Percentiles rank a stretch among this genome's conserved stretches.
phyloP scores from a whole-genome alignment of 2,888 invertebrate genomes.

The Temnothorax ravouxi region DNA sequence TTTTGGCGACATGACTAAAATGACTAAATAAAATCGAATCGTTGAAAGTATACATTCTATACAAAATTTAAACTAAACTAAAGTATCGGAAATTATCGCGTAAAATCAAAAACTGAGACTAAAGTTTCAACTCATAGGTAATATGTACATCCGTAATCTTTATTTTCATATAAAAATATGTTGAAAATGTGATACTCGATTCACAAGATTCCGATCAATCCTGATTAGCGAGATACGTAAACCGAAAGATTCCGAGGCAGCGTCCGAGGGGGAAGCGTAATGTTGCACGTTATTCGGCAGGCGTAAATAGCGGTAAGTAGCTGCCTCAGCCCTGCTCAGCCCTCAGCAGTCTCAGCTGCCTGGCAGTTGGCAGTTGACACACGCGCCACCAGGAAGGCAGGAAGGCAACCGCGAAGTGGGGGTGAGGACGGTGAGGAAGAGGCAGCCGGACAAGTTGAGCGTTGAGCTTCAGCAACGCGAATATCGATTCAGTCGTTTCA shows the following conservation, averaged over 20 bases:
- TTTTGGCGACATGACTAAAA: neutral
- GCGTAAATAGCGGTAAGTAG: no score
- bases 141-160: neutral
- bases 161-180: neutral
- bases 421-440: constrained; percentile 34
- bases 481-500: constrained; percentile 80
- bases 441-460: constrained; percentile 79
- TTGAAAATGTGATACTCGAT: neutral
- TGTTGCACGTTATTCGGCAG: no score
- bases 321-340: no score
- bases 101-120: neutral
- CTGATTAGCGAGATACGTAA: neutral
- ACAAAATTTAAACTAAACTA: neutral
- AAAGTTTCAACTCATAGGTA: neutral
- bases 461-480: constrained; percentile 75
- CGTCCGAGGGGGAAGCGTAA: no score
- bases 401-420: constrained; percentile 61
- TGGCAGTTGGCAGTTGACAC: neutral
- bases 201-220: no score
- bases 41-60: neutral
- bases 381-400: constrained; percentile 56
- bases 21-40: no score
- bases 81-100: neutral
- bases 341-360: no score
- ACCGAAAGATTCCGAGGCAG: no score